Percentiles rank a stretch among this genome's conserved stretches.
Evolutionary conservation across 2,797 vertebrate species (phyloP).

Genomic region (Phaenicophaeus curvirostris): DNA sequence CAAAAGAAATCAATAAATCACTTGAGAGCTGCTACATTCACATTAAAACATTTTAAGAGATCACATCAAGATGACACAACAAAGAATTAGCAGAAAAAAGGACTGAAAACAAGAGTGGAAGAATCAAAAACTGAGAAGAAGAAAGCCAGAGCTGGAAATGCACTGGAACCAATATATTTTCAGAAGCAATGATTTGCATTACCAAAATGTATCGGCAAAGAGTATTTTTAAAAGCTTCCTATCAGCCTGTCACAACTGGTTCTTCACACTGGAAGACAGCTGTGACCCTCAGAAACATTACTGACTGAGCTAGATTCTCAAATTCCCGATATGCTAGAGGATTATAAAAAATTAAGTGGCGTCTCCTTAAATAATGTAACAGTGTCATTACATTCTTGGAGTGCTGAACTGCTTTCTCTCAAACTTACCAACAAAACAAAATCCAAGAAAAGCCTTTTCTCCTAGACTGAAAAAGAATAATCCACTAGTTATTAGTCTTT

Average conservation of each 20-base stretch:
- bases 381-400: not conserved
- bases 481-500: not conserved
- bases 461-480: not conserved
- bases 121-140: not conserved
- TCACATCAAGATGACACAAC: not conserved
- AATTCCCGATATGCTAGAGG: slow-evolving; percentile 31
- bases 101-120: not conserved
- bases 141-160: not conserved
- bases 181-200: not conserved
- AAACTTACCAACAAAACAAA: not conserved
- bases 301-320: slow-evolving; percentile 2
- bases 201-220: not conserved
- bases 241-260: not conserved
- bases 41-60: not conserved
- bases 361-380: slow-evolving; percentile 61
- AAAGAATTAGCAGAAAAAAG: not conserved
- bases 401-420: not conserved
- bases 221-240: not conserved
- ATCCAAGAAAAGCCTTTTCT: not conserved
- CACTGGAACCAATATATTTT: not conserved
- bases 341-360: slow-evolving; percentile 60
- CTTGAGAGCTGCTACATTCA: not conserved
- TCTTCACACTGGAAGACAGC: not conserved
- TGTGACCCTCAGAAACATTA: not conserved
- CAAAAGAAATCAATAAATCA: not conserved